Conservation (phyloP, 2,797 vertebrate genomes). For the Eulemur coronatus region DNA sequence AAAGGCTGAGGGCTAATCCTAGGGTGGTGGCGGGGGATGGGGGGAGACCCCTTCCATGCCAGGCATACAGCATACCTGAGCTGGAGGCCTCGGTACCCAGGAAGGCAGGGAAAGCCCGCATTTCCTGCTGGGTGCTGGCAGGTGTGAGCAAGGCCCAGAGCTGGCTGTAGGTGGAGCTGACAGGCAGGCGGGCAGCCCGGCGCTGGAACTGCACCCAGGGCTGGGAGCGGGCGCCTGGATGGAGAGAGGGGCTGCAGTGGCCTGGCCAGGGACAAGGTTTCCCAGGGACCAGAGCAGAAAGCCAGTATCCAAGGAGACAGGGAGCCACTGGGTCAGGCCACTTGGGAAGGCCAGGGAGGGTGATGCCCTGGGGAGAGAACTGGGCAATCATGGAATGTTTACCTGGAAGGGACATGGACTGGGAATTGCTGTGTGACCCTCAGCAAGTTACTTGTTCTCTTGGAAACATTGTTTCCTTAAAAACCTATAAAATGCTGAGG, state of each 20-base stretch:
- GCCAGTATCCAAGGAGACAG: neutral
- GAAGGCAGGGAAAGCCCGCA: slow-evolving; percentile 94
- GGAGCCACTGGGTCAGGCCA: neutral
- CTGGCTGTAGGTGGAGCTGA: slow-evolving; percentile 92
- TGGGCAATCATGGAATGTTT: neutral
- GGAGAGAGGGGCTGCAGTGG: slow-evolving; percentile 21
- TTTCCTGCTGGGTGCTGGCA: slow-evolving; percentile 91
- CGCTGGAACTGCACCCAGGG: slow-evolving; percentile 95
- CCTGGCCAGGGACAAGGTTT: neutral
- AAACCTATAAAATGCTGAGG: neutral
- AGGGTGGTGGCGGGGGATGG: neutral
- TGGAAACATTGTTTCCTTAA: neutral
- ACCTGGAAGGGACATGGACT: neutral
- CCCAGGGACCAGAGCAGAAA: neutral
- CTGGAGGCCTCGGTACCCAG: slow-evolving; percentile 92
- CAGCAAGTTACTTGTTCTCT: neutral
- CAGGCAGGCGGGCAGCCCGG: slow-evolving; percentile 90
- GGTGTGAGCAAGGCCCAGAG: slow-evolving; percentile 93
- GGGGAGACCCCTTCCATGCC: neutral
- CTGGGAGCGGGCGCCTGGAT: slow-evolving; percentile 92
- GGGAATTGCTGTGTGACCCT: neutral
- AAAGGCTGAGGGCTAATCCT: neutral
- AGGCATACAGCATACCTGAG: slow-evolving; percentile 85
- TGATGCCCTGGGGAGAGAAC: neutral
- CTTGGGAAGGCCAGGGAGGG: neutral